Evolutionary conservation across 2,113 vertebrate genomes (phyloP).

Genomic region (Epinephelus cyanopodus): DNA sequence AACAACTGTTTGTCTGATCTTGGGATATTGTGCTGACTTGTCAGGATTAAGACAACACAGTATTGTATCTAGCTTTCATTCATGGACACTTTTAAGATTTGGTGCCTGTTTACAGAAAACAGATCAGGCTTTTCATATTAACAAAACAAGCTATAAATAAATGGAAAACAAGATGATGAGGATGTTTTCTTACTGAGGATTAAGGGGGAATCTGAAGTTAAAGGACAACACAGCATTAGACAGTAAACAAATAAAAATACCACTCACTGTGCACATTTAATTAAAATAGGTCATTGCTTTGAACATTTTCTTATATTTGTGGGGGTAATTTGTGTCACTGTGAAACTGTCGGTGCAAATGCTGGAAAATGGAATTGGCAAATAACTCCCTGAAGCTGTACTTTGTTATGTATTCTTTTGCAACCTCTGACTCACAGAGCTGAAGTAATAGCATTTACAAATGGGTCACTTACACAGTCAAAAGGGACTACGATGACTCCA

Average conservation of each 20-base stretch:
- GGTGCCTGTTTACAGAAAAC: slow-evolving; percentile 24
- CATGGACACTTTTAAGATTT: slow-evolving; percentile 22
- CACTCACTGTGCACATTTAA: not conserved
- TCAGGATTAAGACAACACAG: slow-evolving; percentile 54
- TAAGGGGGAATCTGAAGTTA: not conserved
- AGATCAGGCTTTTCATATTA: too few relatives aligned
- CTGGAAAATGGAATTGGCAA: slow-evolving; percentile 2
- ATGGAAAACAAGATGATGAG: not conserved
- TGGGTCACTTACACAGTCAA: slow-evolving; percentile 37
- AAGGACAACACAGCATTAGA: not conserved
- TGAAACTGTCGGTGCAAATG: slow-evolving; percentile 20
- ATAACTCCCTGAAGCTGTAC: not conserved
- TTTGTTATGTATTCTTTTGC: slow-evolving; percentile 38
- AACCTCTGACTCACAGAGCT: slow-evolving; percentile 51
- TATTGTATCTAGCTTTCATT: slow-evolving; percentile 32
- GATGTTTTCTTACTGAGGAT: not conserved
- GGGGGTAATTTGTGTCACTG: not conserved
- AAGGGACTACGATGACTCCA: slow-evolving; percentile 37
- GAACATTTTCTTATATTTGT: slow-evolving; percentile 1
- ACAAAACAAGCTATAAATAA: slow-evolving; percentile 1
- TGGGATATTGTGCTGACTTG: slow-evolving; percentile 60
- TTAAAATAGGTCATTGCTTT: not conserved
- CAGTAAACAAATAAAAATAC: not conserved
- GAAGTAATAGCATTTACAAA: slow-evolving; percentile 51
- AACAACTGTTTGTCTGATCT: slow-evolving; percentile 56